Conservation (phyloP, 2,113 vertebrate genomes). For the Acrocephalus arundinaceus region DNA sequence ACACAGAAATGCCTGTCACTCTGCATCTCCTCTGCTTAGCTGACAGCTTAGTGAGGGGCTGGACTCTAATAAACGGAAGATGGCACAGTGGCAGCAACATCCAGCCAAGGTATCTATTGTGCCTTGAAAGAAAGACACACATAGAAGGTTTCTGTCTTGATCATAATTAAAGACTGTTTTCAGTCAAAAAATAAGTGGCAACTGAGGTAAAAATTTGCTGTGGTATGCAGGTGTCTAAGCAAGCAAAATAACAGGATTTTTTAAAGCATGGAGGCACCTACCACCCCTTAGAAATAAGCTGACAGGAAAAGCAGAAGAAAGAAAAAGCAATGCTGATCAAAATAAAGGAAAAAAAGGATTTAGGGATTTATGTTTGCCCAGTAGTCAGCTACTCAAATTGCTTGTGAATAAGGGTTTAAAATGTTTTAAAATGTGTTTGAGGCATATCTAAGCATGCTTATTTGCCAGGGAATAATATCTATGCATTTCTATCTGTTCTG, state of each 20-base stretch:
- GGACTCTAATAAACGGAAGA: background rate
- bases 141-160: background rate
- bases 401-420: background rate
- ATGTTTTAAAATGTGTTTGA: constrained; percentile 4
- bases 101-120: background rate
- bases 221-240: background rate
- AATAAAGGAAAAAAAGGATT: constrained; percentile 27
- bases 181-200: background rate
- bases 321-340: constrained; percentile 3
- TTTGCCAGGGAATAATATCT: constrained; percentile 1
- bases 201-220: background rate
- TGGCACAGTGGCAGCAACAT: background rate
- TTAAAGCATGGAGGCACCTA: background rate
- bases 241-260: background rate
- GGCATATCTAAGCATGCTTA: background rate
- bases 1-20: constrained; percentile 23
- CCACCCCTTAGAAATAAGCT: background rate
- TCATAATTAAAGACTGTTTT: background rate
- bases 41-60: constrained; percentile 1
- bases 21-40: background rate
- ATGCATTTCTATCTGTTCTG: background rate
- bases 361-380: constrained; percentile 8
- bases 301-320: constrained; percentile 11
- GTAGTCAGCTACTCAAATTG: constrained; percentile 8
- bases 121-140: background rate